Evolutionary conservation across 2,888 invertebrate species (phyloP).

Genomic region (Hipparchia semele): DNA sequence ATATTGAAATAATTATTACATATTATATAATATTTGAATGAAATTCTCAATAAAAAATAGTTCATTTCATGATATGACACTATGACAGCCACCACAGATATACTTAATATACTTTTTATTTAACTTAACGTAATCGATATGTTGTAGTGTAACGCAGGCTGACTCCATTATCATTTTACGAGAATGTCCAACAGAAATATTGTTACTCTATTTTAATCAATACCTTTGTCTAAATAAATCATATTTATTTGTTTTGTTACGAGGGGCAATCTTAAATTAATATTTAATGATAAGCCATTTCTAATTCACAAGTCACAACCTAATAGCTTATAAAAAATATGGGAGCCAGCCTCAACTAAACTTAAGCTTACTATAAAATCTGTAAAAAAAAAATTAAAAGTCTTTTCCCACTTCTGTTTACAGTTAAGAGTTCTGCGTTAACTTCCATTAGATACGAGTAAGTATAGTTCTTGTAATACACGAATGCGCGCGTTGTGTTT

Average conservation of each 20-base stretch:
- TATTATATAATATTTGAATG: not conserved
- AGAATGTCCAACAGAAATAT: too few species aligned
- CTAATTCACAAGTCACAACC: not conserved
- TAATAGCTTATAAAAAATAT: conserved; percentile 1
- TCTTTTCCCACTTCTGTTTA: not conserved
- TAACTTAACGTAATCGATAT: not conserved
- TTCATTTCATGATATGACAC: not conserved
- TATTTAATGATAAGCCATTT: not conserved
- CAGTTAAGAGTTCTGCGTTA: not conserved
- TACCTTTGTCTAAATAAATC: too few species aligned
- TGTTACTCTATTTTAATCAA: too few species aligned
- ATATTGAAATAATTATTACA: not conserved
- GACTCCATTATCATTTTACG: too few species aligned
- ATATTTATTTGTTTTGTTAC: too few species aligned
- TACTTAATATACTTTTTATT: not conserved
- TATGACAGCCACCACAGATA: not conserved
- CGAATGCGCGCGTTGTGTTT: too few species aligned
- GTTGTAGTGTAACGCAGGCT: not conserved
- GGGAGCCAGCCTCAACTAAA: conserved; percentile 20
- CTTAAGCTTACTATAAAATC: conserved; percentile 19
- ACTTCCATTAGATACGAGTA: too few species aligned
- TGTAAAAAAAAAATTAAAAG: conserved; percentile 26
- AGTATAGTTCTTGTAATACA: too few species aligned
- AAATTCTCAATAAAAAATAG: conserved; percentile 2
- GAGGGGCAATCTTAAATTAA: too few species aligned